Evolutionary conservation across 2,113 vertebrate species (phyloP), one percentile per base, ranked within the genome.

Genomic region (Gavia stellata): DNA sequence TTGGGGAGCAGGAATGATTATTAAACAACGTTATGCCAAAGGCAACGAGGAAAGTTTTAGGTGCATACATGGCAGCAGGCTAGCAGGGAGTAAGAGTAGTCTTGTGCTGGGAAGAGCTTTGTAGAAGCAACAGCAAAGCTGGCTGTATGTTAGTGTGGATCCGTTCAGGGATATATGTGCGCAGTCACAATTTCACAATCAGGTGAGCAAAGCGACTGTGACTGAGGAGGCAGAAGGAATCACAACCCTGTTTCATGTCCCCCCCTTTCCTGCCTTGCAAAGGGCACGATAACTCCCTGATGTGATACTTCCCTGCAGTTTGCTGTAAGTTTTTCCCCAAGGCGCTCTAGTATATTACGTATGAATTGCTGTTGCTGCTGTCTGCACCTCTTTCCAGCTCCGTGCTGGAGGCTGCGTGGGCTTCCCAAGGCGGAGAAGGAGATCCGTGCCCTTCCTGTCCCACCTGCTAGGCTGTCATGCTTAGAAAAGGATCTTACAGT

Each of bases 311-410:
- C 58, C 84, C 26, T 49, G 55, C 3, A 7, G 53, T 44, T 49
- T 55, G 40, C 40, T 68, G 4, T 21, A 44, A 20, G 17, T 15
- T 70, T 71, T 87, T 45, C 50, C 24, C 58, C 9, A 29, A 45
- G 55, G 9, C 1, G 1, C 10, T 36, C 14, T 17, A 40, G 17
- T 62, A 14, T 36, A 11, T 67, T 50, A 14, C 0, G 1, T 45
- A 29, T 33, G 20, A 59, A 40, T 56, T n/a, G 24, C 15, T 19
- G 1, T 62, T 58, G 36, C 38, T 86, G 63, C 47, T 72, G 10
- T 50, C 47, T 5, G 10, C 3, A 2, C 14, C n/a, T 56, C 42
- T 73, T 59, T 25, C 42, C 42, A 68, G 59, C 53, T 85, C 28
- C 62, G 42, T 56, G 50, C 63, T 59, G 38, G 70, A 47, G 38